Conservation (phyloP, 1,140 invertebrate species). For the Glomeris maerens region DNA sequence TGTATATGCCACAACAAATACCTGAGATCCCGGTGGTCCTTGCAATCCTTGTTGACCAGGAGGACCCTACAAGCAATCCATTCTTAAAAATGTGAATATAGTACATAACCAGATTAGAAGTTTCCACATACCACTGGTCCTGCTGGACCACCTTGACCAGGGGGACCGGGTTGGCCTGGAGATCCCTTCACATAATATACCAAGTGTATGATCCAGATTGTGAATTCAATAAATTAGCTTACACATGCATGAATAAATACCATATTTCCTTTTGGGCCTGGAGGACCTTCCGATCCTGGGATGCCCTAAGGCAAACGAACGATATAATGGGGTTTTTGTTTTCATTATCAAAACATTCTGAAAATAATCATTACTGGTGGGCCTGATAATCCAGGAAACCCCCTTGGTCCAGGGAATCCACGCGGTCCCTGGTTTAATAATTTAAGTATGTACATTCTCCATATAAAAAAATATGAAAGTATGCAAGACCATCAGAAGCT, state of each 20-base stretch:
- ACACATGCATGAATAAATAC: slow-evolving; percentile 18
- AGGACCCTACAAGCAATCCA: slow-evolving; percentile 33
- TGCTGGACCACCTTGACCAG: slow-evolving; percentile 47
- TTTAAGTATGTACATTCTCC: slow-evolving; percentile 3
- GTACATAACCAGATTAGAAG: background rate
- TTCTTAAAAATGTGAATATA: background rate
- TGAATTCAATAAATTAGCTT: background rate
- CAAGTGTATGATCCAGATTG: background rate
- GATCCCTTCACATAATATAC: slow-evolving; percentile 34
- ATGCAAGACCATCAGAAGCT: background rate
- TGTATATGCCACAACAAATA: too few species aligned
- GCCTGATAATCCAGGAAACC: slow-evolving; percentile 58
- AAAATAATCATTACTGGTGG: slow-evolving; percentile 33
- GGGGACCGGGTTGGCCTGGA: slow-evolving; percentile 48
- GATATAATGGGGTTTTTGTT: background rate
- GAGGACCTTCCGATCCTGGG: slow-evolving; percentile 53
- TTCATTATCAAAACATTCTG: background rate
- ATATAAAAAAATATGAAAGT: slow-evolving; percentile 7
- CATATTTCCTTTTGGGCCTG: slow-evolving; percentile 53
- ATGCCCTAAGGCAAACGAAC: slow-evolving; percentile 35
- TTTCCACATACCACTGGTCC: slow-evolving; percentile 40
- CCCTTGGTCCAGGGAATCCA: slow-evolving; percentile 61
- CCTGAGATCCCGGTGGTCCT: slow-evolving; percentile 20
- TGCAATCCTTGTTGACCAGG: slow-evolving; percentile 47
- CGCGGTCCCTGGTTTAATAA: slow-evolving; percentile 57